Evolutionary conservation across 2,888 invertebrate genomes (phyloP).

Genomic region (Drosophila paramelanica): DNA sequence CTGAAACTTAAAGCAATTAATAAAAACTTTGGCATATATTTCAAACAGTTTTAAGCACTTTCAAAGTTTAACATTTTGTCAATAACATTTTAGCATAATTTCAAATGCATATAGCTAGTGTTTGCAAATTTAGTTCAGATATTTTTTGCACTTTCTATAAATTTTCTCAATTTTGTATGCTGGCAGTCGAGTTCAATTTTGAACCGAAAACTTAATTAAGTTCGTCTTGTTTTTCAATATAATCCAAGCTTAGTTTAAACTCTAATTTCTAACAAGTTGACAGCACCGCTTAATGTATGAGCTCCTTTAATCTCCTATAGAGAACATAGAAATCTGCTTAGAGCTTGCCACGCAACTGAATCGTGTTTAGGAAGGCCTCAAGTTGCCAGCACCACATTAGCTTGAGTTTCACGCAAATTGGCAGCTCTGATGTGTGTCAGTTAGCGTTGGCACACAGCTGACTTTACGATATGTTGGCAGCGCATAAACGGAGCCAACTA

Average conservation of each 20-base stretch:
- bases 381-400: conserved; percentile 10
- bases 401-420: conserved; percentile 26
- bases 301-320: too few species aligned
- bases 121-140: too few species aligned
- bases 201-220: too few species aligned
- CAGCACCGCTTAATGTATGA: too few species aligned
- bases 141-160: too few species aligned
- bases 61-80: background rate
- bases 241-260: too few species aligned
- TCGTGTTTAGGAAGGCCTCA: conserved; percentile 9
- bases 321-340: background rate
- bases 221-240: too few species aligned
- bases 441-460: conserved; percentile 11
- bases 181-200: too few species aligned
- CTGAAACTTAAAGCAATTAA: background rate
- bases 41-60: background rate
- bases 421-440: conserved; percentile 14
- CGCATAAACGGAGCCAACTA: conserved; percentile 24
- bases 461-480: conserved; percentile 31
- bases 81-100: too few species aligned
- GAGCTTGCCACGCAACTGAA: conserved; percentile 1
- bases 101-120: too few species aligned
- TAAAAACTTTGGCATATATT: background rate
- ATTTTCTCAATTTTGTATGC: too few species aligned
- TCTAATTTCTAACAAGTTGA: too few species aligned